Evolutionary conservation across 2,888 invertebrate species (phyloP), one percentile per base, ranked within the genome.

Genomic region (Catocala nupta): DNA sequence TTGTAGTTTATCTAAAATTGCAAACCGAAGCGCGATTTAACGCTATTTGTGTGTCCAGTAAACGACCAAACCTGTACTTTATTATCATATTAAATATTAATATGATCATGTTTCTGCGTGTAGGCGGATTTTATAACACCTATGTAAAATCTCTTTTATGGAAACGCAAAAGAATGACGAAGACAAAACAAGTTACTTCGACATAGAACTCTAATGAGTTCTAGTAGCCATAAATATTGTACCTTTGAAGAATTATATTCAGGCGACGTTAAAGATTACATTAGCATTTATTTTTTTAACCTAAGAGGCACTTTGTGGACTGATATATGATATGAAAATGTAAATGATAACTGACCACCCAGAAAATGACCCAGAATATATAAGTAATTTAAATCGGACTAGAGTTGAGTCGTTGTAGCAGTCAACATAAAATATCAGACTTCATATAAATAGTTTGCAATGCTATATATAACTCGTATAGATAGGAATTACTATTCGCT

Each of bases 281-380:
- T 57, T 61, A 53, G 36, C 52, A 64, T 47, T 13, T 55, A 34
- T 54, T 51, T 55, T 44, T 47, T 36, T 56, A 55, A 58, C 44
- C 39, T 55, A 39, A 55, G 16, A 16, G 9, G 33, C 43, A 48
- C 25, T 63, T 59, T 50, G 55, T 60, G 55, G 33, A 51, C 13
- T 55, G 56, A 51, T 47, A 60, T 60, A 52, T 60, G 11, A 10
- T 59, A 51, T 39, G 55, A 66, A 68, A 65, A 73, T 74, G 69
- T 52, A 68, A 70, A 75, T 64, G 36, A 39, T 66, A 54, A 55
- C 51, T 77, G 83, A 71, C 82, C 84, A 86, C 82, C 82, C 82
- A 81, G 71, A 62, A 36, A 73, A 66, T 65, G 68, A 68, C 50
- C 36, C 56, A 66, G 72, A 75, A 70, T 78, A 77, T 47, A 71